Evolutionary conservation across 1,140 invertebrate species (phyloP).

Genomic region (Nephila pilipes): DNA sequence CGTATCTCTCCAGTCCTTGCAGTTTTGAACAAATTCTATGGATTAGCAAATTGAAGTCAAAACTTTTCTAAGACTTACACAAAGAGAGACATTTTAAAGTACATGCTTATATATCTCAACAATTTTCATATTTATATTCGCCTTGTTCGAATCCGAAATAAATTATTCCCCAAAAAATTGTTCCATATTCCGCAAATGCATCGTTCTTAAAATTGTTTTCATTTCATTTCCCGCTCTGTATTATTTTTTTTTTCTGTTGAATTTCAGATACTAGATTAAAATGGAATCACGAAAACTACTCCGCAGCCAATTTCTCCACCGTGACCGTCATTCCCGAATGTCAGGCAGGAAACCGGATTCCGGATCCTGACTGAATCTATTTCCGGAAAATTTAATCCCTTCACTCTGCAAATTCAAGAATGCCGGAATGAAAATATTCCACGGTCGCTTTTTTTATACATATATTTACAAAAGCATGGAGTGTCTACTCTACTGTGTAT

Average conservation of each 20-base stretch:
- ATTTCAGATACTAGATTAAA: constrained; percentile 1
- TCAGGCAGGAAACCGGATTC: constrained; percentile 3
- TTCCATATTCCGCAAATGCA: neutral
- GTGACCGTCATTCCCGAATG: constrained; percentile 10
- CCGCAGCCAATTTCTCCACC: neutral
- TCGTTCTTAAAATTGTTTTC: constrained; percentile 25
- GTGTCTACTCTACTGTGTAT: constrained; percentile 28
- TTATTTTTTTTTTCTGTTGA: neutral
- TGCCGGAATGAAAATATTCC: constrained; percentile 20
- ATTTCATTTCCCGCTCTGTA: neutral
- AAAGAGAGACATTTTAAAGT: neutral
- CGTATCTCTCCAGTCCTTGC: neutral
- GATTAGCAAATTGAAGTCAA: neutral
- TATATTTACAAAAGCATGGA: constrained; percentile 57
- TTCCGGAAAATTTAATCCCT: constrained; percentile 65
- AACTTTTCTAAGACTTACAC: neutral
- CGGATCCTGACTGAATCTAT: constrained; percentile 21
- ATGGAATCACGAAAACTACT: neutral
- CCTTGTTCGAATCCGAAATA: neutral
- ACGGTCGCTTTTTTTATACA: neutral
- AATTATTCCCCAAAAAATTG: neutral
- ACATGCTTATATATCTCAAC: neutral
- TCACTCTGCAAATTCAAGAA: constrained; percentile 22
- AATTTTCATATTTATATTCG: constrained; percentile 3
- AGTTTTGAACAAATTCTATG: neutral